Percentiles rank a stretch among this genome's conserved stretches.
These are phyloP conservation scores for Ethmia dodecea DNA, from an alignment of 2,888 invertebrate genomes.

Conservation along the genomic window DNA sequence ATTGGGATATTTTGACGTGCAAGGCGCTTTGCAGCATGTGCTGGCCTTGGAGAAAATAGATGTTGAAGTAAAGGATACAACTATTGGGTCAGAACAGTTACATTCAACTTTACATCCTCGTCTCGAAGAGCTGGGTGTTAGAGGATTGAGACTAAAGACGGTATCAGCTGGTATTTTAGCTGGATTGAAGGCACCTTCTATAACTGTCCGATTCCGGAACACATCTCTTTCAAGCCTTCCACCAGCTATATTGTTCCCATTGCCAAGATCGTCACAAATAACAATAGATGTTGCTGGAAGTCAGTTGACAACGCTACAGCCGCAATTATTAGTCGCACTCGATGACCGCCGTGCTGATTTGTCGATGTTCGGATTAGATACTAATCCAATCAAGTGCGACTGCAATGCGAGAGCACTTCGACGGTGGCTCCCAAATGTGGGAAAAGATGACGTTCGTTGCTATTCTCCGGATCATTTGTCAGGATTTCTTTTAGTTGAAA, in stretches of 20 bases:
- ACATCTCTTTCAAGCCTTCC: conserved; percentile 88
- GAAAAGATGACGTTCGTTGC: conserved; percentile 81
- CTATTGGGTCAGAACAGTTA: conserved; percentile 88
- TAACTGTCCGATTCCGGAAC: conserved; percentile 86
- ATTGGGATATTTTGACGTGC: conserved; percentile 90
- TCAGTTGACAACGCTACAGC: conserved; percentile 84
- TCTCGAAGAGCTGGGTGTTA: conserved; percentile 83
- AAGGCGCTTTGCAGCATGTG: conserved; percentile 87
- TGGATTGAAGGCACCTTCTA: conserved; percentile 84
- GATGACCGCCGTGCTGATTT: conserved; percentile 89
- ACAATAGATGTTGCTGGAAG: conserved; percentile 88
- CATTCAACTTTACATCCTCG: conserved; percentile 88
- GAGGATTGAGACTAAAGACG: conserved; percentile 85
- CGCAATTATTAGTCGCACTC: conserved; percentile 87
- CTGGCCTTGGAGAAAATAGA: conserved; percentile 86
- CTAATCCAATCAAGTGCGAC: conserved; percentile 91
- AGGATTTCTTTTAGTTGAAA: conserved; percentile 83
- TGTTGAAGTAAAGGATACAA: conserved; percentile 91
- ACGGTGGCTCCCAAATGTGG: conserved; percentile 84
- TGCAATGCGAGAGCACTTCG: conserved; percentile 89
- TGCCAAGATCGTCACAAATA: conserved; percentile 90
- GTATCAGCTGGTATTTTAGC: conserved; percentile 91
- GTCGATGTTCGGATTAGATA: conserved; percentile 83
- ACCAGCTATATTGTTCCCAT: conserved; percentile 89
- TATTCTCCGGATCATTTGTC: conserved; percentile 82